Conservation (phyloP, 2,888 invertebrate species). For the Drosophila sordidula region DNA sequence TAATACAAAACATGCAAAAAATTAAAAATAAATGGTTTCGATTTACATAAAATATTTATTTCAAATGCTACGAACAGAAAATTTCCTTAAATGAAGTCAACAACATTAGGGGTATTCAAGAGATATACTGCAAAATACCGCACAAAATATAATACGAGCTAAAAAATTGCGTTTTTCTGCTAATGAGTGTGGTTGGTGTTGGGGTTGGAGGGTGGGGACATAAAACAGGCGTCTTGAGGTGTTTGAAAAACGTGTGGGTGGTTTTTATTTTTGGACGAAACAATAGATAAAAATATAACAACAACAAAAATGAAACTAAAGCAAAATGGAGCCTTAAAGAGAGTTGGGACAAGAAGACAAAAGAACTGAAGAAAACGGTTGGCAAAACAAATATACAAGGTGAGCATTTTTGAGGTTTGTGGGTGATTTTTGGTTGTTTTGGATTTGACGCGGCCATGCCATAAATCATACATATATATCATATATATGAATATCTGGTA, state of each 20-base stretch:
- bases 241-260: slow-evolving; percentile 23
- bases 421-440: slow-evolving; percentile 57
- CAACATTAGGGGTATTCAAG: slow-evolving; percentile 25
- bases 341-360: slow-evolving; percentile 21
- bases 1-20: slow-evolving; percentile 36
- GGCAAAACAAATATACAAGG: slow-evolving; percentile 53
- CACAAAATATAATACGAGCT: slow-evolving; percentile 10
- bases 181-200: slow-evolving; percentile 12
- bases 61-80: slow-evolving; percentile 18
- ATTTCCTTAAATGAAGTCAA: slow-evolving; percentile 4
- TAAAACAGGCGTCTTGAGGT: slow-evolving; percentile 34
- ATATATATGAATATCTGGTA: slow-evolving; percentile 23
- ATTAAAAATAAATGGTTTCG: neutral
- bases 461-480: slow-evolving; percentile 57
- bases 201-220: slow-evolving; percentile 10
- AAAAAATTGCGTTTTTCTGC: neutral
- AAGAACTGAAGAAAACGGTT: slow-evolving; percentile 32
- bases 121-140: slow-evolving; percentile 11
- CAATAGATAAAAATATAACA: slow-evolving; percentile 26
- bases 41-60: slow-evolving; percentile 1
- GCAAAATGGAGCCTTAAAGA: slow-evolving; percentile 38
- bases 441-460: slow-evolving; percentile 68
- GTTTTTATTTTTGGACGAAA: slow-evolving; percentile 46
- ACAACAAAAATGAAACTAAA: slow-evolving; percentile 20
- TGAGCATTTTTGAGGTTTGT: slow-evolving; percentile 41